Percentiles rank a stretch among this genome's conserved stretches.
These are phyloP conservation scores for Drosophila rufa DNA, from an alignment of 1,140 invertebrate genomes.

Conservation along the genomic window DNA sequence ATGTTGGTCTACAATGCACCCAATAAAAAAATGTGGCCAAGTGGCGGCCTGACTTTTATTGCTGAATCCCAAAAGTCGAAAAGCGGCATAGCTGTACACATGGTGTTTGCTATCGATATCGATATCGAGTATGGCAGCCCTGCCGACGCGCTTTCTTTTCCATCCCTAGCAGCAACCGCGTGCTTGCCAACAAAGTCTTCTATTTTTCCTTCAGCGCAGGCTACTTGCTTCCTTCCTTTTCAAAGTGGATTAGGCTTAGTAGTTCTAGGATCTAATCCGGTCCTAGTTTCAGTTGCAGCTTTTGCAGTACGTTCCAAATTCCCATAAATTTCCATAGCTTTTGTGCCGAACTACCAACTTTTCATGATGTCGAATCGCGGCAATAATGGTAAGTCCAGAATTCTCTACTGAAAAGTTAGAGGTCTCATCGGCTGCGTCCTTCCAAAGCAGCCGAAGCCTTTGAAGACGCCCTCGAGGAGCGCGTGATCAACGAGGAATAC, in stretches of 20 bases:
- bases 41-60: no score
- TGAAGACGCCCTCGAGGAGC: constrained; percentile 98
- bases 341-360: constrained; percentile 10
- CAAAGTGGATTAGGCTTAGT: not conserved
- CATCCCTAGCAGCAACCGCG: constrained; percentile 53
- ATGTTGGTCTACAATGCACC: no score
- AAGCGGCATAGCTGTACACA: not conserved
- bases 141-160: not conserved
- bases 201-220: constrained; percentile 17
- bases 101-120: not conserved
- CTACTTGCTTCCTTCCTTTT: constrained; percentile 16
- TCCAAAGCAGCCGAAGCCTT: constrained; percentile 89
- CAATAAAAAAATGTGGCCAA: no score
- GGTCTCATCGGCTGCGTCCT: constrained; percentile 2
- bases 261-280: no score
- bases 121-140: constrained; percentile 1
- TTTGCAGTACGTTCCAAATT: no score
- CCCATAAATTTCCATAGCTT: constrained; percentile 9
- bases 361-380: constrained; percentile 71
- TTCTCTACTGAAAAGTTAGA: not conserved
- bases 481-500: constrained; percentile 99
- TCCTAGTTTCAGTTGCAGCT: not conserved
- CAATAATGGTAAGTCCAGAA: constrained; percentile 70
- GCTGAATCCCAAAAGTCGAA: not conserved
- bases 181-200: constrained; percentile 58